Conservation (phyloP, 2,113 vertebrate species). For the Natator depressus region DNA sequence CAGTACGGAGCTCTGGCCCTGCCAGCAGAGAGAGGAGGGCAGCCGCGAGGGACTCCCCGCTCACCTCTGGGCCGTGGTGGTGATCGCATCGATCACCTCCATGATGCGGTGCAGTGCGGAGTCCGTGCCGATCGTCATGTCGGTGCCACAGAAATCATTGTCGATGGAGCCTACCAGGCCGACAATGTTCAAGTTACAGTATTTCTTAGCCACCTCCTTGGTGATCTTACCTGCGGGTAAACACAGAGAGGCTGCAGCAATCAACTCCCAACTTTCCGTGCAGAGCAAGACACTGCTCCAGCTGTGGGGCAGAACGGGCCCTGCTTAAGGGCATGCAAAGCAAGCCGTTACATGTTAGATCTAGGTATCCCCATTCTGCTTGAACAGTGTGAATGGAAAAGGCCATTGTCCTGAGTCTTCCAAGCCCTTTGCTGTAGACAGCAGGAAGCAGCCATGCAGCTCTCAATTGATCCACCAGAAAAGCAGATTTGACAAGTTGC, state of each 20-base stretch:
- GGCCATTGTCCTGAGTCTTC: not conserved
- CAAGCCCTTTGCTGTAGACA: fast-evolving
- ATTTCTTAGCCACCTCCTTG: constrained; percentile 77
- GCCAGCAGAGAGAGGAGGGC: not conserved
- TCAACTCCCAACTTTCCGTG: not conserved
- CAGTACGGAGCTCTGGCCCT: not conserved
- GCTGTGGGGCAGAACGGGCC: no score
- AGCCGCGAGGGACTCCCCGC: fast-evolving
- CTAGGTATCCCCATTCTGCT: not conserved
- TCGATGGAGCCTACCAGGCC: constrained; percentile 95
- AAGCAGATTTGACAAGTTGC: fast-evolving
- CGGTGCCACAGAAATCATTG: constrained; percentile 94
- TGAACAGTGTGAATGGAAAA: not conserved
- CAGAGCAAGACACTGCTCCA: fast-evolving
- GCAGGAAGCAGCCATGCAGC: not conserved
- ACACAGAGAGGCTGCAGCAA: fast-evolving
- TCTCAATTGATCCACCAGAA: fast-evolving
- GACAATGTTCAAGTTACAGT: constrained; percentile 87
- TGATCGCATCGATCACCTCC: constrained; percentile 93
- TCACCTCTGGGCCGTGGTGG: constrained; percentile 93
- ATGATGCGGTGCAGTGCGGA: constrained; percentile 94
- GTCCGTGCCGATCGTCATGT: constrained; percentile 96
- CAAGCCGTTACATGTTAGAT: not conserved
- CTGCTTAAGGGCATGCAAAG: not conserved
- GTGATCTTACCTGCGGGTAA: constrained; percentile 86